A percentile compares a stretch with the other conserved stretches of the same genome.
phyloP scores from a whole-genome alignment of 2,888 invertebrate genomes.

The Lordiphosa andalusiaca region DNA sequence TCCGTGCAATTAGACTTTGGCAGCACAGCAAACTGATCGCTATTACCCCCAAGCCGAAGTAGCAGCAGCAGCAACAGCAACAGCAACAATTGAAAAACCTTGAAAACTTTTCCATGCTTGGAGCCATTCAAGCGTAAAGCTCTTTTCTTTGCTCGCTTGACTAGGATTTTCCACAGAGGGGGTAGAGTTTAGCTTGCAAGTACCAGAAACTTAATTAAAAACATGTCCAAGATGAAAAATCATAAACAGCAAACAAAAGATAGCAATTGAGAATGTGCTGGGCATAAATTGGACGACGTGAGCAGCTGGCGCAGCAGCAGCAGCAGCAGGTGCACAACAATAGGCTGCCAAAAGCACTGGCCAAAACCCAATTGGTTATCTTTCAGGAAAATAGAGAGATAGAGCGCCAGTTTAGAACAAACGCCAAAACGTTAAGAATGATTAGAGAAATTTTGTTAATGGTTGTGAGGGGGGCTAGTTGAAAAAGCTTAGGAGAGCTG shows the following conservation, averaged over 20 bases:
- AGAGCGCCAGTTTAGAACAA: too few species aligned
- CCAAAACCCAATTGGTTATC: not conserved
- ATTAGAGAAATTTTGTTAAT: too few species aligned
- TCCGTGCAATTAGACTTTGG: slow-evolving; percentile 74
- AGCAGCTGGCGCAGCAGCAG: slow-evolving; percentile 1
- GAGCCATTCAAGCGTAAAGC: slow-evolving; percentile 51
- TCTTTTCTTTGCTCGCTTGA: slow-evolving; percentile 12
- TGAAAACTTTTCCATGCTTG: slow-evolving; percentile 37
- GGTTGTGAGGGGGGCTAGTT: too few species aligned
- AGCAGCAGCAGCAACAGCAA: not conserved
- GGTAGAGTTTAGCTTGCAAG: slow-evolving; percentile 20
- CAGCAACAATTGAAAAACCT: slow-evolving; percentile 41
- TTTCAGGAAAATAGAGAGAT: not conserved
- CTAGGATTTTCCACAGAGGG: slow-evolving; percentile 1
- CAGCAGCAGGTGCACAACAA: not conserved
- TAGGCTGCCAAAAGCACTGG: slow-evolving; percentile 20
- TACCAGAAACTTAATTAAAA: slow-evolving; percentile 55
- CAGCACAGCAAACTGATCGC: slow-evolving; percentile 59
- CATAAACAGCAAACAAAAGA: slow-evolving; percentile 40
- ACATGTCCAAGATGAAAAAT: slow-evolving; percentile 25
- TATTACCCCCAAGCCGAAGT: slow-evolving; percentile 25
- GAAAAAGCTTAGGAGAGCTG: too few species aligned
- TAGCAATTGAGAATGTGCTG: slow-evolving; percentile 7
- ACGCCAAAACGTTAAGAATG: too few species aligned
- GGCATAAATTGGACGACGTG: not conserved